Evolutionary conservation across 2,888 invertebrate species (phyloP).

Genomic region (Andrena bucephala): DNA sequence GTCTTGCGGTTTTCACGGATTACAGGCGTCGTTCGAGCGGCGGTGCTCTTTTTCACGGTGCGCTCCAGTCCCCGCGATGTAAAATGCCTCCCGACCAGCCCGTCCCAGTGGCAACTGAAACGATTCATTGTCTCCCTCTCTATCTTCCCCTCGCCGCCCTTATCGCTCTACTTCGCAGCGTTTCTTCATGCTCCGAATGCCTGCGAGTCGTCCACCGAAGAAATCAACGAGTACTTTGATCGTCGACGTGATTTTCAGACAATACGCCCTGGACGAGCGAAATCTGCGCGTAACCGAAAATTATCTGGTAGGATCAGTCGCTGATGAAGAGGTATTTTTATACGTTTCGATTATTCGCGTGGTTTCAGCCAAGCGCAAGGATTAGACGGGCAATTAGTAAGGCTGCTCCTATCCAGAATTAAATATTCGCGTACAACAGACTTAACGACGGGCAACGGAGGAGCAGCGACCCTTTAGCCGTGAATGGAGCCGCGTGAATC

Average conservation of each 20-base stretch:
- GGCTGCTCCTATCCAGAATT: too few species aligned
- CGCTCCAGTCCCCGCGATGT: background rate
- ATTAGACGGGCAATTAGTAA: background rate
- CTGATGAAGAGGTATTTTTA: background rate
- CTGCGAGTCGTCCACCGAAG: constrained; percentile 26
- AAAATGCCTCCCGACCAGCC: constrained; percentile 28
- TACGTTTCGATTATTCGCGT: background rate
- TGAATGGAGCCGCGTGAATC: background rate
- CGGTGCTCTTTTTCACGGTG: background rate
- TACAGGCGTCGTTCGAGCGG: constrained; percentile 35
- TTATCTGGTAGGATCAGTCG: background rate
- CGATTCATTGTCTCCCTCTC: constrained; percentile 20
- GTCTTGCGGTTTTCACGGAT: constrained; percentile 56
- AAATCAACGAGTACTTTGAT: constrained; percentile 16
- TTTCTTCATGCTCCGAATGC: constrained; percentile 53
- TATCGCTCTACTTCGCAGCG: background rate
- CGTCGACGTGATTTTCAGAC: constrained; percentile 13
- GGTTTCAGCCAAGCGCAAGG: background rate
- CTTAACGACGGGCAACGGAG: background rate
- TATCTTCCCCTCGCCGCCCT: background rate
- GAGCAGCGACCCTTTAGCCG: background rate
- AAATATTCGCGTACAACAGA: background rate
- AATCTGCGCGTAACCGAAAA: background rate
- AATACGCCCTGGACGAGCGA: background rate
- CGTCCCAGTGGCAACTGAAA: constrained; percentile 35